These are phyloP conservation scores for Lepus oiostolus DNA, from an alignment of 2,797 vertebrate genomes.

Conservation along the genomic window DNA sequence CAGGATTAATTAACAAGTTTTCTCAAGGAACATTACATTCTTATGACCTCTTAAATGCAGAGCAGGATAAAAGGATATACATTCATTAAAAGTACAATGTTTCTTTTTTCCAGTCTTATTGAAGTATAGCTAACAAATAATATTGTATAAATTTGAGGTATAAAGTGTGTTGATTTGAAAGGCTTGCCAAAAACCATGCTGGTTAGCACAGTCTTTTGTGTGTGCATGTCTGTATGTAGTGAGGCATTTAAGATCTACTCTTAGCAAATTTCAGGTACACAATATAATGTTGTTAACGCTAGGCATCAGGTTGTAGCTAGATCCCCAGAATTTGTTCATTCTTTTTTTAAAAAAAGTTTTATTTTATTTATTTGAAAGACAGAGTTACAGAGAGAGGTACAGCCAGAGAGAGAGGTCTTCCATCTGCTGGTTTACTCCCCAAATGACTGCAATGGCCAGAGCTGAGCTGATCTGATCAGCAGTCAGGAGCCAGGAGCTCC, in stretches of 20 bases:
- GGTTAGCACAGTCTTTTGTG: not conserved
- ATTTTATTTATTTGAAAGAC: no score
- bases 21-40: not conserved
- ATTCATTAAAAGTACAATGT: not conserved
- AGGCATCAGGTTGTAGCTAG: not conserved
- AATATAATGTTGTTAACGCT: not conserved
- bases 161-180: not conserved
- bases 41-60: not conserved
- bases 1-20: constrained; percentile 5
- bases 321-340: not conserved
- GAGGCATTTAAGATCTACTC: not conserved
- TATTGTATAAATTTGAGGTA: not conserved
- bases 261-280: not conserved
- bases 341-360: no score
- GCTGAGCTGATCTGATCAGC: no score
- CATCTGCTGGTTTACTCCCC: no score
- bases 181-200: not conserved
- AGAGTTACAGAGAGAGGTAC: no score
- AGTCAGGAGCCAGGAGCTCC: no score
- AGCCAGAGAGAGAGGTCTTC: no score
- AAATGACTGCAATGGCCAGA: no score
- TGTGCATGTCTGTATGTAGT: not conserved
- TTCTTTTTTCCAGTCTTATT: not conserved
- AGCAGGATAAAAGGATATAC: not conserved
- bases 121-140: not conserved